Base-by-base conservation (phyloP, 2,888 invertebrate genomes). In the Cistogaster globosa region DNA sequence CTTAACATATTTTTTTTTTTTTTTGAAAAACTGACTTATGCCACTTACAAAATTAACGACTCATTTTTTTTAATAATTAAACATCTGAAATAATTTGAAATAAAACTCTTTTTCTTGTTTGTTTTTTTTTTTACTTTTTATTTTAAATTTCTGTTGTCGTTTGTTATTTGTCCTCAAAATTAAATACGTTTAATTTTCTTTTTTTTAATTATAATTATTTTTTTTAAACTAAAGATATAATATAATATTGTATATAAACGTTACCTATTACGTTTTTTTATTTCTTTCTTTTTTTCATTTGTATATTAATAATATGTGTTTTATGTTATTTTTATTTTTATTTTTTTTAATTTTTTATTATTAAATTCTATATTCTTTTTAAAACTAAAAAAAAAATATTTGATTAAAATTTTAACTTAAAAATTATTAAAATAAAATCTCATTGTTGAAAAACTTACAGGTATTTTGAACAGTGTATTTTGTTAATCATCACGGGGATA, bases 211-310 rank as follows among this genome's bases (percentile, higher is more conserved):
- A 63, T 75, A 63, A 84, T 85, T 79, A 22, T 65, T 86, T 87
- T 89, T 90, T 88, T 87, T 90, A 90, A 89, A 90, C 90, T 90
- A 88, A 87, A 77, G 68, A 78, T 74, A 74, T 71, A 65, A 65
- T 65, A 69, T 69, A 80, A 74, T 90, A 91, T 90, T 91, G 87
- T 88, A 88, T 90, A 89, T 91, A 90, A 90, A 90, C 87, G 85
- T 85, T 82, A 78, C 69, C 82, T 82, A 82, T 82, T 79, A 85
- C 82, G 85, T 82, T 85, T 62, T 58, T 53, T 76, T 65, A 38
- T 38, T 51, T 60, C 82, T 62, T 58, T 45, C 72, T 75, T 38
- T 38, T 63, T 69, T 65, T 55, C 38, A 55, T 79, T 81, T 85
- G 81, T 82, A 82, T 82, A 82, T 82, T 85, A 82, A 81, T 80